Percentiles rank a stretch among this genome's conserved stretches.
Evolutionary conservation across 2,888 invertebrate genomes (phyloP).

Genomic region (Cheilosia soror): DNA sequence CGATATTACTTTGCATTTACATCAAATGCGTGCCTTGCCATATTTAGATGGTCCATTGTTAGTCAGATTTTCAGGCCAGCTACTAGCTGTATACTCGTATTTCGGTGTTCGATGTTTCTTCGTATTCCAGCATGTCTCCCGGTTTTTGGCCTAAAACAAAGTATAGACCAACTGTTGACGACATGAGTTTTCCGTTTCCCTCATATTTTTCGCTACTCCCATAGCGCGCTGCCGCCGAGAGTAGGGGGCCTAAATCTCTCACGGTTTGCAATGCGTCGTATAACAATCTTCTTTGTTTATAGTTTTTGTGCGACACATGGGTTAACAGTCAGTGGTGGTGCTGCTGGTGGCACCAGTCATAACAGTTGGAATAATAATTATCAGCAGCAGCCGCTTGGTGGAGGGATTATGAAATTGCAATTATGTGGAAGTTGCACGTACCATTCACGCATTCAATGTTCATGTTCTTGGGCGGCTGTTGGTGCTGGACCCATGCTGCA

Average conservation of each 20-base stretch:
- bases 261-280: slow-evolving; percentile 67
- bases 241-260: slow-evolving; percentile 63
- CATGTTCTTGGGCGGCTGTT: slow-evolving; percentile 11
- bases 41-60: slow-evolving; percentile 81
- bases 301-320: slow-evolving; percentile 51
- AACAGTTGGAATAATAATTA: slow-evolving; percentile 74
- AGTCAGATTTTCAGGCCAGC: slow-evolving; percentile 65
- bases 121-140: slow-evolving; percentile 61
- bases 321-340: slow-evolving; percentile 24
- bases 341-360: slow-evolving; percentile 57
- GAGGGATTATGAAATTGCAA: slow-evolving; percentile 72
- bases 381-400: slow-evolving; percentile 44
- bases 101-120: slow-evolving; percentile 53
- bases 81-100: neutral
- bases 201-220: slow-evolving; percentile 59
- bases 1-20: slow-evolving; percentile 79
- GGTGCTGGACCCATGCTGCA: slow-evolving; percentile 51
- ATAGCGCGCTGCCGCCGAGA: slow-evolving; percentile 22
- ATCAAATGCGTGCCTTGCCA: slow-evolving; percentile 84
- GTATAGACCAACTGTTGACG: slow-evolving; percentile 34
- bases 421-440: slow-evolving; percentile 72
- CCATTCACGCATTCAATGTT: slow-evolving; percentile 64
- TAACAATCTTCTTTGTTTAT: slow-evolving; percentile 44
- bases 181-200: slow-evolving; percentile 65
- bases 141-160: slow-evolving; percentile 67